Evolutionary conservation across 2,797 vertebrate species (phyloP).

Genomic region (Nannoperca australis): DNA sequence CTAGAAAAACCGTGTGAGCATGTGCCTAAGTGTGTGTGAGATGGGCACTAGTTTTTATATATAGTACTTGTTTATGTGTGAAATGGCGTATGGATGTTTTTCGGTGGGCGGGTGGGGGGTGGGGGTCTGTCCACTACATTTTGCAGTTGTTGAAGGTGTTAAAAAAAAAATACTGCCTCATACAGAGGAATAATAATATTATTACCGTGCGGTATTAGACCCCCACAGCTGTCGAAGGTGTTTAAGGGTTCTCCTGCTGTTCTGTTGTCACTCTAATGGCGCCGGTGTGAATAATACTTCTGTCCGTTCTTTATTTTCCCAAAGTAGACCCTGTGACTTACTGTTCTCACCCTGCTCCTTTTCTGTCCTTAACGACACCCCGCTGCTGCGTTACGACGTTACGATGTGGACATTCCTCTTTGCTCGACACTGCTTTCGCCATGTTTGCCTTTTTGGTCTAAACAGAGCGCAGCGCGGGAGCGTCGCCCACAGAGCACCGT

Average conservation of each 20-base stretch:
- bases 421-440: constrained; percentile 8
- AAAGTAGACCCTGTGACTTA: constrained; percentile 27
- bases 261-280: constrained; percentile 16
- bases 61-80: background rate
- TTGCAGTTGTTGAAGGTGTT: background rate
- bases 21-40: background rate
- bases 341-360: constrained; percentile 29
- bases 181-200: background rate
- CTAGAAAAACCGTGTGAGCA: background rate
- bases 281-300: background rate
- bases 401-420: constrained; percentile 15
- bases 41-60: background rate
- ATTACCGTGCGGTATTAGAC: background rate
- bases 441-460: constrained; percentile 40
- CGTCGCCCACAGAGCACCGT: background rate
- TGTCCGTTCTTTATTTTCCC: constrained; percentile 26
- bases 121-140: background rate
- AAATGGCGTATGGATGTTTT: background rate
- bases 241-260: constrained; percentile 12
- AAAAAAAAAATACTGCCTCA: constrained; percentile 8
- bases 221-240: background rate
- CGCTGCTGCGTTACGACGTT: constrained; percentile 25
- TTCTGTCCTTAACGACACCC: constrained; percentile 27
- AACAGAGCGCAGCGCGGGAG: constrained; percentile 16
- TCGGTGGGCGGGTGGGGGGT: too few species aligned